Conservation (phyloP, 2,888 invertebrate genomes). For the Busseola fusca region DNA sequence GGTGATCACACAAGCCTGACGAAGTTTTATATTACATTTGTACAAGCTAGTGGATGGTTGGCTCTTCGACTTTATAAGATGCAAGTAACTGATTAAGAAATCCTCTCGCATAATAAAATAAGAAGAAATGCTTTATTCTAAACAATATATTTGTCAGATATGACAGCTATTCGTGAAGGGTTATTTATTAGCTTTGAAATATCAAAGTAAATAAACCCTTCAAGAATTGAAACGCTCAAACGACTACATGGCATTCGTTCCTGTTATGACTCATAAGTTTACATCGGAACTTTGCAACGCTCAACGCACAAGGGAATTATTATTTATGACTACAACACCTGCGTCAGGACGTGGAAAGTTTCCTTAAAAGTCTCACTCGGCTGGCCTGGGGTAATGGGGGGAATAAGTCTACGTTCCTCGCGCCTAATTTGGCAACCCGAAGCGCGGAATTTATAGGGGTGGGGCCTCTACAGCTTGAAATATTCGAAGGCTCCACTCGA, state of each 20-base stretch:
- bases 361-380: conserved; percentile 75
- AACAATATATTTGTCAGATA: background rate
- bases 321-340: conserved; percentile 79
- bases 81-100: background rate
- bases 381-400: conserved; percentile 80
- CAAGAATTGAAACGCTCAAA: conserved; percentile 22
- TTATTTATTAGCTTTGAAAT: background rate
- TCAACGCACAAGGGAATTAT: conserved; percentile 70
- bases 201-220: conserved; percentile 7
- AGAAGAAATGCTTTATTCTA: background rate
- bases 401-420: conserved; percentile 85
- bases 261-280: conserved; percentile 54
- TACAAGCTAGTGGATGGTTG: conserved; percentile 10
- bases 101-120: background rate
- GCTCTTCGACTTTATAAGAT: background rate
- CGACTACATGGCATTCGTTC: conserved; percentile 24
- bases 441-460: conserved; percentile 88
- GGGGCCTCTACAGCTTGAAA: conserved; percentile 85
- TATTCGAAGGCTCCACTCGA: conserved; percentile 88
- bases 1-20: conserved; percentile 56
- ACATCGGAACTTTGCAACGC: conserved; percentile 68
- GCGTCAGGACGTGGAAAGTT: conserved; percentile 81
- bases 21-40: conserved; percentile 46
- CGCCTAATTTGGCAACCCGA: conserved; percentile 89
- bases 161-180: background rate